Evolutionary conservation across 1,140 invertebrate species (phyloP).

Genomic region (Pseudoatta argentina): DNA sequence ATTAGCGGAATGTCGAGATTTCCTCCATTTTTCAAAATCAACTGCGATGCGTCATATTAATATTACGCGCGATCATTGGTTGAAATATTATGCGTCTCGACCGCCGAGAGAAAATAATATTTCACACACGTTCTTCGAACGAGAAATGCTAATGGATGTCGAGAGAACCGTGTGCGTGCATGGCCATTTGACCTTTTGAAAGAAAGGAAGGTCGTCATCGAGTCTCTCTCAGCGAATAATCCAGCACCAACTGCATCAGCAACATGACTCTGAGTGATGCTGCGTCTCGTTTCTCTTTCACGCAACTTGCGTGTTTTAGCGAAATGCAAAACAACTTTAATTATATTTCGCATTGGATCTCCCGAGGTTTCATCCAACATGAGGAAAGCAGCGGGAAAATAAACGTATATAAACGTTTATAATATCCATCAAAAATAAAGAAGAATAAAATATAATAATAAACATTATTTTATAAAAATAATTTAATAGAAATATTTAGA

Average conservation of each 20-base stretch:
- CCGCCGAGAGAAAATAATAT: slow-evolving; percentile 36
- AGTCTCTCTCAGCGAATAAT: slow-evolving; percentile 36
- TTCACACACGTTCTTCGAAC: slow-evolving; percentile 33
- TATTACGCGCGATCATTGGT: slow-evolving; percentile 27
- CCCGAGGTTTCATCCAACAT: background rate
- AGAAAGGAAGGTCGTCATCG: slow-evolving; percentile 75
- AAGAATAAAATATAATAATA: background rate
- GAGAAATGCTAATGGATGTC: slow-evolving; percentile 69
- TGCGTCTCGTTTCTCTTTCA: slow-evolving; percentile 30
- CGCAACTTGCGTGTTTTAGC: background rate
- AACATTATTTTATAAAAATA: slow-evolving; percentile 1
- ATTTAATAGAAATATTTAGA: background rate
- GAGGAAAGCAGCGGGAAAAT: background rate
- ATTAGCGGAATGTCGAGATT: background rate
- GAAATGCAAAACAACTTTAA: slow-evolving; percentile 14
- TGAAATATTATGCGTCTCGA: slow-evolving; percentile 35
- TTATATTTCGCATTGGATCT: background rate
- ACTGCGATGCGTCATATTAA: background rate
- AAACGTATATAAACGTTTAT: background rate
- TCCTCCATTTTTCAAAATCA: slow-evolving; percentile 16
- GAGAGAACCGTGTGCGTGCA: slow-evolving; percentile 52
- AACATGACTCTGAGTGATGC: slow-evolving; percentile 34
- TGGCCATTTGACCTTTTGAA: slow-evolving; percentile 77
- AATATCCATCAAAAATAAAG: background rate
- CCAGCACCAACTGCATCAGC: slow-evolving; percentile 47